phyloP scores from a whole-genome alignment of 2,888 invertebrate species.

The Drosophila merina region DNA sequence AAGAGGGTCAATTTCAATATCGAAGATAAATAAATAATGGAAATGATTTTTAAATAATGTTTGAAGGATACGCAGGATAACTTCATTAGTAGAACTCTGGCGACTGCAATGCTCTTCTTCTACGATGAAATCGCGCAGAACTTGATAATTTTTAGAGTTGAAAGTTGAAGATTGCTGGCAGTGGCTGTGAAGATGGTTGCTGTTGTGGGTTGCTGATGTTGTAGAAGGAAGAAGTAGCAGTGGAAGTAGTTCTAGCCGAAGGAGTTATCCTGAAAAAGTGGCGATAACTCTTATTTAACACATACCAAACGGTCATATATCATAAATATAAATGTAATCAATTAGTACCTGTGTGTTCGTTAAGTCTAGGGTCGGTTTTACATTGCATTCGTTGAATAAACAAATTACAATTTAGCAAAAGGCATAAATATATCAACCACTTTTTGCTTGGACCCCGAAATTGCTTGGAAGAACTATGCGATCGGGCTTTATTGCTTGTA shows the following conservation, averaged over 20 bases:
- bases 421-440: not conserved
- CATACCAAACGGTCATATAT: slow-evolving; percentile 33
- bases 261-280: slow-evolving; percentile 82
- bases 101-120: slow-evolving; percentile 41
- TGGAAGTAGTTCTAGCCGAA: slow-evolving; percentile 78
- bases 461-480: not conserved
- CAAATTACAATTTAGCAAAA: not conserved
- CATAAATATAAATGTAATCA: slow-evolving; percentile 21
- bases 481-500: too few relatives aligned
- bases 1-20: not conserved
- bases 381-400: not conserved
- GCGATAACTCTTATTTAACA: slow-evolving; percentile 80
- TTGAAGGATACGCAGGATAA: slow-evolving; percentile 35
- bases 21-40: not conserved
- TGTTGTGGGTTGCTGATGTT: slow-evolving; percentile 72
- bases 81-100: slow-evolving; percentile 37
- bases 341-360: slow-evolving; percentile 14
- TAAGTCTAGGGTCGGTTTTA: not conserved
- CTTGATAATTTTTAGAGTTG: slow-evolving; percentile 52
- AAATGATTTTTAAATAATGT: slow-evolving; percentile 4
- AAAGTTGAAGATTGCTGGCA: slow-evolving; percentile 53
- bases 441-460: not conserved
- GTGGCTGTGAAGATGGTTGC: slow-evolving; percentile 69
- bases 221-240: slow-evolving; percentile 80
- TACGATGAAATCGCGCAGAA: slow-evolving; percentile 35